Evolutionary conservation across 2,113 vertebrate species (phyloP), one percentile per base, ranked within the genome.

Genomic region (Bettongia penicillata): DNA sequence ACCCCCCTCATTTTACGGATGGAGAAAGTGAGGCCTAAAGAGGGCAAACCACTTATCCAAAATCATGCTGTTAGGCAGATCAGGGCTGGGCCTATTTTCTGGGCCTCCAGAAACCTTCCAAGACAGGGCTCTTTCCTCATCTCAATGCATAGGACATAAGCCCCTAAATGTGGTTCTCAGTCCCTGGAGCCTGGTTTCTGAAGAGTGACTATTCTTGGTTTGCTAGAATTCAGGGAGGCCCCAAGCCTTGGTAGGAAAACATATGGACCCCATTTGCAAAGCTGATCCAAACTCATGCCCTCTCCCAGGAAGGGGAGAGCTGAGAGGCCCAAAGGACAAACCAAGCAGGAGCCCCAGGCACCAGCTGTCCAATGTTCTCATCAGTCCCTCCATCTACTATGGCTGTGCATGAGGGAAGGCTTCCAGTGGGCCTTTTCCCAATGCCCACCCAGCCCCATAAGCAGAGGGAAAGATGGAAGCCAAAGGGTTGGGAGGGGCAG

Each of bases 391-490:
- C 31, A 37, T 37, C 12, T 84, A 43, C 19, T 43, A 84, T 0
- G 68, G n/a, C 14, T 8, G 1, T 43, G 6, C n/a, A 43, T 2
- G 47, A 93, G 89, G 51, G 23, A 31, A 37, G 89, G 51, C n/a
- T 43, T 93, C 28, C 24, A 37, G 89, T 48, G 53, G 48, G 49
- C 1, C 48, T 90, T 2, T 7, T 55, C 91, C 91, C 43, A 31
- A 68, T 31, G 43, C 61, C 92, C 68, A 93, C 89, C 91, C 1
- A 4, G 51, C n/a, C 24, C 24, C 51, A 49, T 47, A 91, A 91
- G 61, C 77, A 84, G 57, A 94, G 68, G 68, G 90, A 90, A 49
- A 90, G 91, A 91, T 92, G 16, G 50, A 51, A 89, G 89, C 50
- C 7, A 22, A 31, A 3, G 12, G 10, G 48, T 49, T 48, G 52